phyloP scores from a whole-genome alignment of 53 echinoderm and acorn worm species.

The Hippasteria phrygiana region DNA sequence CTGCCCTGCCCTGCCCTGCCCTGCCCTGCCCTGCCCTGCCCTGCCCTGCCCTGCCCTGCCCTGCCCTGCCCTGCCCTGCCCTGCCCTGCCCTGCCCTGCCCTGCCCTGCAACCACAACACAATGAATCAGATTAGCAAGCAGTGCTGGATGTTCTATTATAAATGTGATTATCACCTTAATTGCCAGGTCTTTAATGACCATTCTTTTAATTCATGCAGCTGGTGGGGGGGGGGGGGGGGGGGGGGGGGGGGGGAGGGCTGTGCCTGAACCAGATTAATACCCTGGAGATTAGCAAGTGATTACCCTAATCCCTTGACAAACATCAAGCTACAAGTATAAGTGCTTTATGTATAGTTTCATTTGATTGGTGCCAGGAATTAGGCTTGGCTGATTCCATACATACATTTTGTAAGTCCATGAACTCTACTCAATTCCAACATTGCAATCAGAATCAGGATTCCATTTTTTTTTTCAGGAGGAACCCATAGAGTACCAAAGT shows the following conservation, averaged over 20 bases:
- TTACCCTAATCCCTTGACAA: slow-evolving; percentile 23
- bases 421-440: too few species aligned
- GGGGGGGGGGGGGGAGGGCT: background rate
- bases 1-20: too few species aligned
- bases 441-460: too few species aligned
- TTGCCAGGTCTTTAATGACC: slow-evolving; percentile 13
- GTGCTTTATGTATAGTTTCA: slow-evolving; percentile 1
- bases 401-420: too few species aligned
- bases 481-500: too few species aligned
- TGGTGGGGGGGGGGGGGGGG: background rate
- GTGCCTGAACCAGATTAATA: background rate
- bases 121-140: slow-evolving; percentile 40
- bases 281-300: slow-evolving; percentile 7
- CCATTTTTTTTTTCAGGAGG: too few species aligned
- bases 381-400: too few species aligned
- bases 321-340: background rate
- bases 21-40: too few species aligned
- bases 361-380: background rate
- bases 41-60: too few species aligned
- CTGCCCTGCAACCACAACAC: background rate
- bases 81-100: too few species aligned
- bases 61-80: too few species aligned
- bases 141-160: background rate
- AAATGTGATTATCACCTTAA: slow-evolving; percentile 38
- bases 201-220: slow-evolving; percentile 22